phyloP scores from a whole-genome alignment of 64 coral and sea anemone genomes.

The Montipora foliosa region DNA sequence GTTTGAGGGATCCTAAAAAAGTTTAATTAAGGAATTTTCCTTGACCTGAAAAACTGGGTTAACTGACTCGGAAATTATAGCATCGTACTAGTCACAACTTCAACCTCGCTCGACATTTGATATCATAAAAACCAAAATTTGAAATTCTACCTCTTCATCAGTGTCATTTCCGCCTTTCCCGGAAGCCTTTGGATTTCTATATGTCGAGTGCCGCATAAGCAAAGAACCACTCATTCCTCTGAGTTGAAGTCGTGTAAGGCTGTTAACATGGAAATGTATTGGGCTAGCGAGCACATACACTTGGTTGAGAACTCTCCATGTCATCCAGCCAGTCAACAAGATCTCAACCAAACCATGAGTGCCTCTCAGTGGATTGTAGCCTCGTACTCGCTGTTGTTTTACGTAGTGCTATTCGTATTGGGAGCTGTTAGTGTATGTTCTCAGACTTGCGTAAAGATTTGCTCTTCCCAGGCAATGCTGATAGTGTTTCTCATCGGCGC shows the following conservation, averaged over 20 bases:
- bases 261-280: neutral
- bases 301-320: neutral
- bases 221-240: no score
- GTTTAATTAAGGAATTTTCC: no score
- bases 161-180: no score
- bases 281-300: neutral
- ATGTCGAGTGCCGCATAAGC: no score
- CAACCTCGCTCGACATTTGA: no score
- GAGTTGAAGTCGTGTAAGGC: neutral
- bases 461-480: conserved; percentile 49
- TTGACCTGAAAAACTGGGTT: no score
- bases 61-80: no score
- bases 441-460: conserved; percentile 11
- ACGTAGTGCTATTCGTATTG: conserved; percentile 42
- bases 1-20: no score
- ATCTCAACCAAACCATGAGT: conserved; percentile 26
- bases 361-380: conserved; percentile 47
- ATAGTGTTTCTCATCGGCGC: conserved; percentile 65
- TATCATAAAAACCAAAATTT: no score
- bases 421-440: conserved; percentile 21
- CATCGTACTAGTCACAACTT: no score
- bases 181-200: no score
- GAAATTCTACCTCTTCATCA: no score
- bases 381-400: conserved; percentile 55
- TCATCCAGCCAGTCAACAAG: neutral